Evolutionary conservation across 2,888 invertebrate genomes (phyloP), one percentile per base, ranked within the genome.

Genomic region (Bhutanitis thaidina): DNA sequence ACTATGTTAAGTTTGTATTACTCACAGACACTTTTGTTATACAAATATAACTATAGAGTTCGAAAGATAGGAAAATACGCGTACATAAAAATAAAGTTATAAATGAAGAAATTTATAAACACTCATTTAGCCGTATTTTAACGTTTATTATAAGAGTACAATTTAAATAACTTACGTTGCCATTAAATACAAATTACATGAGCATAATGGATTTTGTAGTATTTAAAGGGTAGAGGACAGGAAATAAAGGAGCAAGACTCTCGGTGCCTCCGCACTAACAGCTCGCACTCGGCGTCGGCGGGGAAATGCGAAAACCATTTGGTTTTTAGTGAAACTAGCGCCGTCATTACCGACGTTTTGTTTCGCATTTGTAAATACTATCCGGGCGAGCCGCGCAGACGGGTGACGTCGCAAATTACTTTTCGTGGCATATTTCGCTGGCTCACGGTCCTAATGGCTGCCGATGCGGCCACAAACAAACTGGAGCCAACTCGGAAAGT

Each of bases 401-500:
- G 63, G 70, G 80, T 83, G 84, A 85, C 79, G 74, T 70, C 74
- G 80, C 82, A 80, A 84, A 84, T 85, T 83, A 85, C 82, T 85
- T 83, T 78, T 67, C 64, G 59, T 60, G 59, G 59, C 51, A 73
- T 73, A 78, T 80, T 75, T 69, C 79, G 81, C 65, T 61, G 27
- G 69, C 70, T 80, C 80, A 79, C 74, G 67, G 76, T 70, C 70
- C 76, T 83, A 82, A 84, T 80, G 81, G 63, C 34, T 61, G 59
- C 59, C 62, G 56, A 52, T 60, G 57, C 52, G 62, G 51, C 77
- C 78, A 61, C 80, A 80, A 81, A 83, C 81, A 78, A 75, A 75
- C 80, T 74, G 65, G 69, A 62, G 67, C 74, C 69, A 73, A 77
- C 76, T n/a, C n/a, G 75, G 68, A 81, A 84, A 85, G 69, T 84